Evolutionary conservation across 1,140 invertebrate species (phyloP).

Genomic region (Microplitis demolitor): DNA sequence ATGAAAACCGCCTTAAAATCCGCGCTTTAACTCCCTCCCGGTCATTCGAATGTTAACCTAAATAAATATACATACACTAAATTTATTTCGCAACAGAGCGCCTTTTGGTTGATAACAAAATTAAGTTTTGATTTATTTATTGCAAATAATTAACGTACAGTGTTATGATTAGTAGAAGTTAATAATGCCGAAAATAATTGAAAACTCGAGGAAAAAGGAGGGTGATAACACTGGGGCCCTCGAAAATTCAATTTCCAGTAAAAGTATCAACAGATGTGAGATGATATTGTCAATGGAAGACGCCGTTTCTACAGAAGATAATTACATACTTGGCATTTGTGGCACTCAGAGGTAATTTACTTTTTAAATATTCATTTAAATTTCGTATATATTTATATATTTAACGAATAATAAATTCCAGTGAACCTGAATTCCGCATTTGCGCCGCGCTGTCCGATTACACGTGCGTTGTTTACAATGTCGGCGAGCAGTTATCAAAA

Average conservation of each 20-base stretch:
- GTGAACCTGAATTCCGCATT: conserved; percentile 52
- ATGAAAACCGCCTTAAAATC: too few relatives aligned
- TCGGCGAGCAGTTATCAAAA: conserved; percentile 49
- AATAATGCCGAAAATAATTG: conserved; percentile 42
- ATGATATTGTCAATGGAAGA: conserved; percentile 30
- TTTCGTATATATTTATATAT: background rate
- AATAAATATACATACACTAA: background rate
- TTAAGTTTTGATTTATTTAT: background rate
- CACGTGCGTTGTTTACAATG: conserved; percentile 54
- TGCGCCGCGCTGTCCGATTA: conserved; percentile 50
- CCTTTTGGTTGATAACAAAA: background rate
- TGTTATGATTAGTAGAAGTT: background rate
- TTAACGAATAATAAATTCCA: conserved; percentile 29
- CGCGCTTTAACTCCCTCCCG: background rate
- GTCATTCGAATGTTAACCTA: background rate
- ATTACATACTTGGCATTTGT: conserved; percentile 48
- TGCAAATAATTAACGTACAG: background rate
- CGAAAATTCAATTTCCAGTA: conserved; percentile 15
- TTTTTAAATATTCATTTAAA: background rate
- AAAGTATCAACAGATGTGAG: conserved; percentile 29
- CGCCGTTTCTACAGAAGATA: conserved; percentile 36
- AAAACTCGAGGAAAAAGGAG: conserved; percentile 38
- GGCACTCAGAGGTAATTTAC: conserved; percentile 44
- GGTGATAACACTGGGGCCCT: conserved; percentile 31
- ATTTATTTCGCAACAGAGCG: background rate